A percentile compares a stretch with the other conserved stretches of the same genome.
phyloP scores from a whole-genome alignment of 2,113 vertebrate species.

The Clarias magur region DNA sequence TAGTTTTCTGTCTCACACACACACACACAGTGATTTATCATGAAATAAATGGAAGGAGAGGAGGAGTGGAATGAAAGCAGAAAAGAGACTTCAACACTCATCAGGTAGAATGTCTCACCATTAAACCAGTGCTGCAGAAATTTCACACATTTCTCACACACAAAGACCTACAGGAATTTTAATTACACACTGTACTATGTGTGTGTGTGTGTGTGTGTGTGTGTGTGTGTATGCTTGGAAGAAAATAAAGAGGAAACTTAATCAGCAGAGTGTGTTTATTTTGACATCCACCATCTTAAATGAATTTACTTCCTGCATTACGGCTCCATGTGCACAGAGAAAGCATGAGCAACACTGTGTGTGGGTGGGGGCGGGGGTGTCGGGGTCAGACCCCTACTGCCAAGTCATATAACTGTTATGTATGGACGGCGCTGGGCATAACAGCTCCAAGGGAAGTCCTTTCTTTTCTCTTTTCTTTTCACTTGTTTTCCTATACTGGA shows the following conservation, averaged over 20 bases:
- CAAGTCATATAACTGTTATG: conserved; percentile 7
- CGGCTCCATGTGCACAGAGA: neutral
- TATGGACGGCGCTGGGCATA: too few species aligned
- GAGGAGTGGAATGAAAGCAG: too few species aligned
- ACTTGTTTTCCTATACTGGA: too few species aligned
- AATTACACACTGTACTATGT: neutral
- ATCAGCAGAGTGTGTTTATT: neutral
- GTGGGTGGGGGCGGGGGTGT: neutral
- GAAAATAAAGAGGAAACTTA: neutral
- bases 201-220: neutral
- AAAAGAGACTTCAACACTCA: neutral
- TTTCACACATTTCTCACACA: neutral
- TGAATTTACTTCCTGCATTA: neutral
- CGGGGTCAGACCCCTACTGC: neutral
- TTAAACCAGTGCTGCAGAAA: neutral
- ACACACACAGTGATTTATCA: neutral
- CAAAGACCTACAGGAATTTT: too few species aligned
- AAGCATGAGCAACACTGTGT: neutral
- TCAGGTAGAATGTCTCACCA: neutral
- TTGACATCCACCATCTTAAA: neutral
- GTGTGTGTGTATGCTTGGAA: neutral
- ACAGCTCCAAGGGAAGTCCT: too few species aligned
- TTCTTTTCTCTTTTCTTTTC: too few species aligned
- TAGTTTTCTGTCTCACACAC: neutral
- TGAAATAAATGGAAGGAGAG: neutral